Percentiles rank a stretch among this genome's conserved stretches.
phyloP scores from a whole-genome alignment of 30 jellyfish, hydroid and myxozoan species.

The Aurelia sp. region DNA sequence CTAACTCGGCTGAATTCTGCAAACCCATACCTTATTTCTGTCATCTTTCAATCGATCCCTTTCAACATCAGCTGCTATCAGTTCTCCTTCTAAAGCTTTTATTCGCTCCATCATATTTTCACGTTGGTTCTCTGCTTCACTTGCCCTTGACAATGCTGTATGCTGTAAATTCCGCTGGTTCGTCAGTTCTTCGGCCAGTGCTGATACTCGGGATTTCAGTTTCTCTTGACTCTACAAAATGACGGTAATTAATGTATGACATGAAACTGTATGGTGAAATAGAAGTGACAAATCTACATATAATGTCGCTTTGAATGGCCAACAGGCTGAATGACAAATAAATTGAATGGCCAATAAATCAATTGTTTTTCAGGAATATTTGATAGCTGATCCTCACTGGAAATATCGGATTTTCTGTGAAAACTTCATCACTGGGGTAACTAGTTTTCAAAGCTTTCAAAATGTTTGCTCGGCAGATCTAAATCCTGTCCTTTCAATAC shows the following conservation, averaged over 20 bases:
- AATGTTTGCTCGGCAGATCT: no score
- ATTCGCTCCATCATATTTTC: constrained; percentile 52
- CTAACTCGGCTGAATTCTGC: neutral
- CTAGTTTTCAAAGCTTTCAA: no score
- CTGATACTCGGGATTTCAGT: constrained; percentile 48
- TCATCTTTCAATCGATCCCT: constrained; percentile 76
- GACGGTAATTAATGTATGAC: neutral
- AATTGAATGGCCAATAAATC: no score
- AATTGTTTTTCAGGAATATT: no score
- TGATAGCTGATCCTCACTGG: no score
- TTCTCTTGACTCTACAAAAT: constrained; percentile 47
- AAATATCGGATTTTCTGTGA: no score
- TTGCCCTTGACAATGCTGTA: constrained; percentile 61
- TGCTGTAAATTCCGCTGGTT: constrained; percentile 64
- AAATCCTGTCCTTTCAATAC: no score
- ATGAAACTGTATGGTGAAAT: neutral
- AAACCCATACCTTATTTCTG: constrained; percentile 53
- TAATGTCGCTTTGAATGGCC: no score
- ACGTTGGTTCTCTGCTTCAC: constrained; percentile 61
- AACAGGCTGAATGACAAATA: no score
- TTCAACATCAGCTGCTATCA: constrained; percentile 75
- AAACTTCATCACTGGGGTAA: no score
- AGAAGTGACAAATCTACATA: no score
- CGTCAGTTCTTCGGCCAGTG: constrained; percentile 62
- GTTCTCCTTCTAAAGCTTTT: constrained; percentile 77